Evolutionary conservation across 1,140 invertebrate genomes (phyloP), one percentile per base, ranked within the genome.

Genomic region (Antheraea pernyi): DNA sequence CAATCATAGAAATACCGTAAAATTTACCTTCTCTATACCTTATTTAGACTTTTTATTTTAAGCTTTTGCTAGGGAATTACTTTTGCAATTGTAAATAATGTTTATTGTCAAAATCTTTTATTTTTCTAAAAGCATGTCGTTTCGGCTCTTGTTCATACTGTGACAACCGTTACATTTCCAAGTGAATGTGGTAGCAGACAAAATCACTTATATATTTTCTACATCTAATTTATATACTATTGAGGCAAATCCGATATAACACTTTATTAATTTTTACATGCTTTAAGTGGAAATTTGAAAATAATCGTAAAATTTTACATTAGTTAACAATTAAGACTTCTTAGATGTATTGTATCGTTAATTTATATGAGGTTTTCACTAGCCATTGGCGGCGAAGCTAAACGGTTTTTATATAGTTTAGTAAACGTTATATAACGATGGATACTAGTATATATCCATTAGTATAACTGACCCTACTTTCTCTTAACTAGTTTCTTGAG

Each of bases 401-500:
- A 53, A 53, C 16, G 46, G 6, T 16, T n/a, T 53, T 63, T 63
- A 37, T n/a, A 63, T 30, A 58, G 22, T 4, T 59, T 73, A 37
- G 68, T 78, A 70, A 77, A 67, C 73, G 75, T 90, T 88, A 88
- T 86, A 85, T 89, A 89, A 88, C 71, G 79, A 64, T 30, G 16
- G 11, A 19, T 79, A 42, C 39, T 11, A 42, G 39, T 42, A 79
- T 77, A 80, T 71, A 83, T 81, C 46, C 22, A 30, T 30, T 30
- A 30, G 22, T 30, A 30, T 53, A 88, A 85, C 81, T 81, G 82
- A 84, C 84, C 87, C 87, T 88, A 91, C 89, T 91, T 91, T 91
- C 88, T 89, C 89, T 89, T 85, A 86, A 89, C 87, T 88, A 87
- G 87, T 85, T 89, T 89, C 84, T 88, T 86, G 82, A 84, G 86